A percentile compares a stretch with the other conserved stretches of the same genome.
These are phyloP conservation scores for Coenobita brevimanus DNA, from an alignment of 1,140 invertebrate genomes.

Conservation along the genomic window DNA sequence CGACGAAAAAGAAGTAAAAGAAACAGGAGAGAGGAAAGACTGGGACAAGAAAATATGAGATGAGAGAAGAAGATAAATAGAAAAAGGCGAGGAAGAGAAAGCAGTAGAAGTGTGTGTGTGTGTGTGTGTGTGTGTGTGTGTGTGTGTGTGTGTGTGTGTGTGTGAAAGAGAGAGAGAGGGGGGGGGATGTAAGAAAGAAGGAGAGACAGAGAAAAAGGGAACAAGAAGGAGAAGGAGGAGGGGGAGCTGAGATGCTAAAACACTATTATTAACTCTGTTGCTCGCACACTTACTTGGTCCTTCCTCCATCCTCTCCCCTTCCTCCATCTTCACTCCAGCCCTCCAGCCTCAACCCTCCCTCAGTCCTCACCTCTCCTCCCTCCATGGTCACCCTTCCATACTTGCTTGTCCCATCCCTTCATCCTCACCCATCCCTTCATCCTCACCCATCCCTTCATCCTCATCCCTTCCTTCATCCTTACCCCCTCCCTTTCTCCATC, in stretches of 20 bases:
- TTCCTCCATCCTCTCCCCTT: background rate
- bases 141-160: background rate
- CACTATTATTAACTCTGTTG: too few relatives aligned
- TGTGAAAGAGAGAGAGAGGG: background rate
- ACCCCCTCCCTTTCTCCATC: background rate
- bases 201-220: background rate
- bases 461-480: background rate
- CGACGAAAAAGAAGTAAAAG: too few relatives aligned
- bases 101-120: too few relatives aligned
- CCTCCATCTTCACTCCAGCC: background rate
- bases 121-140: background rate
- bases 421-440: too few relatives aligned
- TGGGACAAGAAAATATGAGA: too few relatives aligned
- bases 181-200: background rate
- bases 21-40: too few relatives aligned
- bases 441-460: too few relatives aligned
- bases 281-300: too few relatives aligned
- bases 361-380: background rate
- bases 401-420: background rate
- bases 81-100: too few relatives aligned
- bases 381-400: background rate
- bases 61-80: too few relatives aligned
- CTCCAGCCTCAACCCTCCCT: background rate
- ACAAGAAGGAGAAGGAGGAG: background rate
- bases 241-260: background rate